Evolutionary conservation across 2,888 invertebrate genomes (phyloP).

Genomic region (Xestia xanthographa): DNA sequence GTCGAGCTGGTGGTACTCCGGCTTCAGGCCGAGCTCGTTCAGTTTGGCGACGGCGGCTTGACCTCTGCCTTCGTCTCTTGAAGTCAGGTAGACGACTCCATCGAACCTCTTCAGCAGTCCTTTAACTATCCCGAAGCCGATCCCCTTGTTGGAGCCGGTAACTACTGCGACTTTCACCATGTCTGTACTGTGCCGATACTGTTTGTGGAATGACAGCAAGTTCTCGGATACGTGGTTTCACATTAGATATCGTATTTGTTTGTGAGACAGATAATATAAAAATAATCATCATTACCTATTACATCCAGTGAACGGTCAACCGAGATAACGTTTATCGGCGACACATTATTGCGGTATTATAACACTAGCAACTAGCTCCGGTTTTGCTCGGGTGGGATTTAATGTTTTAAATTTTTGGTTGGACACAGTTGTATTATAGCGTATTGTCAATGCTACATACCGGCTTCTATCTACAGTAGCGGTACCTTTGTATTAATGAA

Average conservation of each 20-base stretch:
- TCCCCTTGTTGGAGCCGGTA: constrained; percentile 93
- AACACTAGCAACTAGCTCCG: no score
- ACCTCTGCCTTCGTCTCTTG: constrained; percentile 78
- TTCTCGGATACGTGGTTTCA: neutral
- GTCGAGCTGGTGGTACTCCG: constrained; percentile 69
- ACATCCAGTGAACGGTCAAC: constrained; percentile 3
- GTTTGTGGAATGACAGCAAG: constrained; percentile 18
- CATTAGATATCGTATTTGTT: constrained; percentile 23
- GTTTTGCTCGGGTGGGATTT: neutral
- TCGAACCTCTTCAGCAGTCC: constrained; percentile 90
- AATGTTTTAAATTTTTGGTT: no score
- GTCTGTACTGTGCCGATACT: constrained; percentile 7
- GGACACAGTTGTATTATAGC: neutral
- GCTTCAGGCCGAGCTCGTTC: constrained; percentile 66
- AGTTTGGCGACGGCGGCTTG: constrained; percentile 71
- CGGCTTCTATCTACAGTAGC: neutral
- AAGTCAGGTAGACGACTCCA: constrained; percentile 90
- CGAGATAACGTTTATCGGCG: constrained; percentile 14
- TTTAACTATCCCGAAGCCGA: constrained; percentile 92
- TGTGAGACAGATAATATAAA: constrained; percentile 16
- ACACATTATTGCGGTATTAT: neutral
- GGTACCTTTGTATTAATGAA: neutral
- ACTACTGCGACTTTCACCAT: constrained; percentile 80
- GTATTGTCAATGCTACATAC: neutral
- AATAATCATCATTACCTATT: constrained; percentile 7